Conservation (phyloP, 2,113 vertebrate species). For the Bungarus multicinctus region DNA sequence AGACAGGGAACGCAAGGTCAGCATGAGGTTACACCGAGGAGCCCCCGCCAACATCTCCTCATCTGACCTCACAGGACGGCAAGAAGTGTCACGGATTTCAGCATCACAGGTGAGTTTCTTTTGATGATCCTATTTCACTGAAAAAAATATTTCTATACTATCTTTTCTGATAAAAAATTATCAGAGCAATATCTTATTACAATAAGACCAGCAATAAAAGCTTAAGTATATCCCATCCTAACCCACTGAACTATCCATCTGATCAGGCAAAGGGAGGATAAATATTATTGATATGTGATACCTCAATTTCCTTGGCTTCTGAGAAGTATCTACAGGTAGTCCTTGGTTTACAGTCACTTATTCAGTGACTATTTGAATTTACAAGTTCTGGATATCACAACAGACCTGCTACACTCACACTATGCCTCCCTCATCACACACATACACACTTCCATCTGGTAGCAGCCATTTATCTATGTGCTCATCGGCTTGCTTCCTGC, state of each 20-base stretch:
- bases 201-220: not conserved
- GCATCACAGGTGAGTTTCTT: constrained; percentile 83
- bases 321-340: not conserved
- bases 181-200: not conserved
- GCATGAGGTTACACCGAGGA: constrained; percentile 93
- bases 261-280: not conserved
- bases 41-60: constrained; percentile 94
- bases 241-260: no score
- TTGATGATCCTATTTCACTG: rapidly evolving
- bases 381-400: not conserved
- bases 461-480: not conserved
- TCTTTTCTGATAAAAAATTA: not conserved
- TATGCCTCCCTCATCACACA: not conserved
- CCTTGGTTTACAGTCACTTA: not conserved
- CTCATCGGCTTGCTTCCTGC: not conserved
- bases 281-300: not conserved
- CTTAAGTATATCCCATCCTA: not conserved
- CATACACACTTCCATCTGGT: not conserved
- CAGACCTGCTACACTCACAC: not conserved
- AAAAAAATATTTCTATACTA: not conserved
- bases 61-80: constrained; percentile 91
- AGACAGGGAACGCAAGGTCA: constrained; percentile 95
- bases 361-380: not conserved
- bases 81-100: constrained; percentile 88
- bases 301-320: not conserved